These are phyloP conservation scores for Amphibalanus amphitrite DNA, from an alignment of 1,140 invertebrate genomes.

Conservation along the genomic window DNA sequence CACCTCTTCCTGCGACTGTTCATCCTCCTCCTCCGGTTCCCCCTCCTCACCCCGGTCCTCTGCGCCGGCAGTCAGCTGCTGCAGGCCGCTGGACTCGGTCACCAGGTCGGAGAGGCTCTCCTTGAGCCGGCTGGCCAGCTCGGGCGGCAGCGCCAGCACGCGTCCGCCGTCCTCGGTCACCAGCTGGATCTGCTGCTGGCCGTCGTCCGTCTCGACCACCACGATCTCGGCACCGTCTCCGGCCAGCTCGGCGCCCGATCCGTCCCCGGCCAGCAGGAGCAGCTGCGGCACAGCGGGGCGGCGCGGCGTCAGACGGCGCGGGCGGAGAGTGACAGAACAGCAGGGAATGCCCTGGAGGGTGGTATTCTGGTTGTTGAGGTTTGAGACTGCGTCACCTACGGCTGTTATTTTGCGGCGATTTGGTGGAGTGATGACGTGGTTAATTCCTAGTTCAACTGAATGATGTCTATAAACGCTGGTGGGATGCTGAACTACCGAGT, in stretches of 20 bases:
- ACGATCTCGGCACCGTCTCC: background rate
- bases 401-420: too few species aligned
- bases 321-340: too few species aligned
- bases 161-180: background rate
- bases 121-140: background rate
- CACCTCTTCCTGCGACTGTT: background rate
- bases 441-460: too few species aligned
- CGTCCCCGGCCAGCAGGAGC: background rate
- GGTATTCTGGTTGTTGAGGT: too few species aligned
- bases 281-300: background rate
- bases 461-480: too few species aligned
- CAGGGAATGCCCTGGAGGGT: too few species aligned
- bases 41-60: background rate
- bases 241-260: background rate
- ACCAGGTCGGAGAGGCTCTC: background rate
- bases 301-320: background rate
- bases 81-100: background rate
- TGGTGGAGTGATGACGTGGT: too few species aligned
- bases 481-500: too few species aligned
- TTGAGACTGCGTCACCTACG: too few species aligned
- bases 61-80: background rate
- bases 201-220: background rate
- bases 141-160: background rate
- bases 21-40: background rate
- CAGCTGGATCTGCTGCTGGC: background rate